Base-by-base conservation (phyloP, 2,888 invertebrate genomes). In the Teleiodes luculella region DNA sequence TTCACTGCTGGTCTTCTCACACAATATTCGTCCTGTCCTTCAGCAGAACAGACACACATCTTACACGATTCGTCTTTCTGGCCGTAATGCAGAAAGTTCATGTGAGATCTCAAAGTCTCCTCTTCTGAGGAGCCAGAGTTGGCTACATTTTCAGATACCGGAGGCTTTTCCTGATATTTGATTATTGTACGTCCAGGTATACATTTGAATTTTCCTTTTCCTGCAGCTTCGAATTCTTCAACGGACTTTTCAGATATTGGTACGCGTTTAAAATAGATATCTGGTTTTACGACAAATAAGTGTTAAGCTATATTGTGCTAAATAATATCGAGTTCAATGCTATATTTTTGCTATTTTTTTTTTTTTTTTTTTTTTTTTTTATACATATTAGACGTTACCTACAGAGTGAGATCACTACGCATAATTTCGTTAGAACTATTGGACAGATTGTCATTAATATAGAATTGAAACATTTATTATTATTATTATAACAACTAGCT, bases 121-220 rank as follows among this genome's bases (percentile, higher is more conserved):
- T 47, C 54, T 4, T 53, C 50, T 0, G 58, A 63, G 0, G 54
- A 36, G 0, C 61, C 57, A 0, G 53, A 8, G 0, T 20, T 10
- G 0, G 28, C 7, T 0, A 51, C 43, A 1, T 33, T 18, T 0
- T 24, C 7, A 8, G 35, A 7, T 45, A 13, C 8, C 8, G 41
- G 33, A 0, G 50, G 49, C 10, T 18, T 33, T 28, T 65, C 58
- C 7, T 59, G 63, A 0, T 84, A 46, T 51, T 63, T 75, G 0
- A 86, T 72, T 0, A 72, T 54, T 0, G 86, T 86, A 0, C 81
- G 76, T 2, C 87, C 86, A n/a, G 86, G 86, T 0, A 75, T 53
- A 57, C 87, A 88, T 28, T 13, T 28, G 7, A 43, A 24, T 13
- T 43, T 33, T 8, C 10, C n/a, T 33, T 11, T 33, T 2, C 11